Base-by-base conservation (phyloP, 2,113 vertebrate genomes). In the Chloebia gouldiae region DNA sequence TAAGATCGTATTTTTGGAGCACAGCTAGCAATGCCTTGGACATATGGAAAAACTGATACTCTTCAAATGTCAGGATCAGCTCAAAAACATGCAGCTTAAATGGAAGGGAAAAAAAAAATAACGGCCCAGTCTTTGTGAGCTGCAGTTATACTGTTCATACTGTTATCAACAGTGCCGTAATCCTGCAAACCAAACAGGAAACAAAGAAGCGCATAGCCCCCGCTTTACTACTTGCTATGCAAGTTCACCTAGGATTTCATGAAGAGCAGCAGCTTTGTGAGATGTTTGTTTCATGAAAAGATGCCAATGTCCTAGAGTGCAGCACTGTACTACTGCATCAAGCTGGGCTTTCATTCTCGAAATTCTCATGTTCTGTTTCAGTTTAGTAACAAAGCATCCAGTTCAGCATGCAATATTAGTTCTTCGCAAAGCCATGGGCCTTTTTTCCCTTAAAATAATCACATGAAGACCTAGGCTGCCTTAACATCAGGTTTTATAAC, bases 221-320 rank as follows among this genome's bases (percentile, higher is more conserved):
- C 4, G 49, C 90, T 87, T 66, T 21, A 64, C 73, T 57, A 75
- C 33, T 93, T 65, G 81, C 78, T 42, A 63, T 51, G 75, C 68
- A 89, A 97, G 89, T 92, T 90, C 86, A 95, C 93, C 96, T 96
- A 87, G 81, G 83, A 96, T 97, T 96, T 95, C 94, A 77, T 25
- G 56, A 63, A 87, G 78, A 94, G 92, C 95, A 96, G 95, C 93
- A 88, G 96, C 85, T 92, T 83, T 86, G 92, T 92, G 92, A 89
- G 88, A 93, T 94, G 92, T 94, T 97, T 97, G 96, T 97, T 93
- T 92, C 93, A 72, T 81, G 76, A 96, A 92, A 94, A 94, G 91
- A 94, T 95, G 94, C 71, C 88, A 91, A 56, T 24, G 85, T 89
- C 90, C 96, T 93, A 79, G 93, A 97, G 95, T 81, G 90, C 87